These are phyloP conservation scores for Bovichtus variegatus DNA, from an alignment of 2,797 vertebrate species.

Conservation along the genomic window DNA sequence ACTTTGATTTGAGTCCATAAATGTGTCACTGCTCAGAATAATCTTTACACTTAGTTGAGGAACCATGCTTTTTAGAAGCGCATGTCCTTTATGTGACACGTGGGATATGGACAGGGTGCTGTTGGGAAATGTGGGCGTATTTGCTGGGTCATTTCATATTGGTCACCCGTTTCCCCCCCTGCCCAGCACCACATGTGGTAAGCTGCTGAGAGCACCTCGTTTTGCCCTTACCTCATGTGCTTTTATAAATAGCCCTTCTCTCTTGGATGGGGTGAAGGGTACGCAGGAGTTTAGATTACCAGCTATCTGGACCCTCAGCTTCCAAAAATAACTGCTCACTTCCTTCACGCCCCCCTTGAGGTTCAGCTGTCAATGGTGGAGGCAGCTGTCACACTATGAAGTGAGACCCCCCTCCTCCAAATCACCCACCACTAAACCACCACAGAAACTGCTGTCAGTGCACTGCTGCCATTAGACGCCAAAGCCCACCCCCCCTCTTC, in stretches of 20 bases:
- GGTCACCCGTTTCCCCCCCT: conserved; percentile 70
- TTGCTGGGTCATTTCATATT: conserved; percentile 41
- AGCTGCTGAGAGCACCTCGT: conserved; percentile 81
- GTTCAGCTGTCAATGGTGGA: conserved; percentile 83
- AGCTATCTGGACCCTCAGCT: conserved; percentile 75
- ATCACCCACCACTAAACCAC: conserved; percentile 17
- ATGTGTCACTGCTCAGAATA: conserved; percentile 7
- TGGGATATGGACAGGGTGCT: not conserved
- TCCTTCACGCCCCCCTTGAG: conserved; percentile 55
- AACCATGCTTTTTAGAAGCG: conserved; percentile 18
- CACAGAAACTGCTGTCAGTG: conserved; percentile 63
- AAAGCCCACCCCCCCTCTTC: not conserved
- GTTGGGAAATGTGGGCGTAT: conserved; percentile 11
- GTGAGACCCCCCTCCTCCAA: conserved; percentile 48
- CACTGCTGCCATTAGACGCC: conserved; percentile 39
- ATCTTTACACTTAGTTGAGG: not conserved
- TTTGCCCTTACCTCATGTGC: conserved; percentile 81
- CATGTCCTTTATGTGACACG: not conserved
- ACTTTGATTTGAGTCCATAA: not conserved
- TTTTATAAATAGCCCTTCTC: conserved; percentile 82
- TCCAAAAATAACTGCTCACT: conserved; percentile 80
- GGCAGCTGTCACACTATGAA: conserved; percentile 81
- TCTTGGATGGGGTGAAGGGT: conserved; percentile 61
- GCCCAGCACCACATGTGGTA: conserved; percentile 58
- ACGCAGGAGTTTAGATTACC: conserved; percentile 83